Base-by-base conservation (phyloP, 1,140 invertebrate species). In the Tribolium madens region DNA sequence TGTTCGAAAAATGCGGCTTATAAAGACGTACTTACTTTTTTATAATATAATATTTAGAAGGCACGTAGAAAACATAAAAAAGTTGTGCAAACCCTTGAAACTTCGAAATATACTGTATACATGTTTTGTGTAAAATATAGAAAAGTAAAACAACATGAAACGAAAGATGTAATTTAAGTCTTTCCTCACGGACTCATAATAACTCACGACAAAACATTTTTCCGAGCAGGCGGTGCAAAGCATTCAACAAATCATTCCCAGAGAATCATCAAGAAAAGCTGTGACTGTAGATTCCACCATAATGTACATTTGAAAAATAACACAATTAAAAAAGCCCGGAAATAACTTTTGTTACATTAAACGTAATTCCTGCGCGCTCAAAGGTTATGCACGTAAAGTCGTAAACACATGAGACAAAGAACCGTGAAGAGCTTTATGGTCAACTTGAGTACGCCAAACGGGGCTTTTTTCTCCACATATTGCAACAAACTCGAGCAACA, bases 181-280 rank as follows among this genome's bases (percentile, higher is more conserved):
- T 48, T 76, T 52, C 18, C 74, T 70, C 74, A 76, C 74, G 74
- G 74, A 76, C 57, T 68, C 57, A 70, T 70, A 76, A 76, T 76
- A 76, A 76, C 60, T 76, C 74, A 76, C 57, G 47, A 76, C 74
- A 64, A 68, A 76, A 76, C 74, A 76, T 76, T 70, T 75, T 70
- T 50, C 46, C 74, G 47, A 76, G 21, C 74, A 76, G 74, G 52
- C 74, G 74, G 74, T 70, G 74, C 74, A 76, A 26, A 53, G 26
- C 42, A 53, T 70, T 76, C 74, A 74, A 74, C 73, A 74, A 74
- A 74, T 74, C 73, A 74, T 74, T 74, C 17, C 50, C 1, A 57
- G 53, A 33, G 73, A 52, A 74, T 74, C 73, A 74, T 74, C 73
- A 57, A 74, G 73, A 57, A 74, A 74, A 74, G 73, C 73, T 74